Percentiles rank a stretch among this genome's conserved stretches.
Conservation (phyloP, 2,113 vertebrate genomes). For the Ammodytes dubius region DNA sequence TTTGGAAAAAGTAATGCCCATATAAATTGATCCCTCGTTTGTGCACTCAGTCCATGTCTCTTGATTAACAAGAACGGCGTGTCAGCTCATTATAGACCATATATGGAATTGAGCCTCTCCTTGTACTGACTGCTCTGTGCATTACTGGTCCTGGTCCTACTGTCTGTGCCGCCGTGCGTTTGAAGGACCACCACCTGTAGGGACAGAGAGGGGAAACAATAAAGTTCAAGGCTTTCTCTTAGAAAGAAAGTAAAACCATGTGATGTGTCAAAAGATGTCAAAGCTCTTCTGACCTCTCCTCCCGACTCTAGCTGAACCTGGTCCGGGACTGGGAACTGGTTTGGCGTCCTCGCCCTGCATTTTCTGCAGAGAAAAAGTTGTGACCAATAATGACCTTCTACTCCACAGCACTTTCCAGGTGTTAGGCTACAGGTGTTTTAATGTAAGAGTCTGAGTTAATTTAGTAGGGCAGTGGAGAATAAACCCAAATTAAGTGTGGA, state of each 20-base stretch:
- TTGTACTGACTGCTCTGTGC: slow-evolving; percentile 37
- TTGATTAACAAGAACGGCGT: not conserved
- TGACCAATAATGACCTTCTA: not conserved
- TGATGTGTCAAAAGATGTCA: not conserved
- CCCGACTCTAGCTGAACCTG: not conserved
- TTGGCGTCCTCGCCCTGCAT: not conserved
- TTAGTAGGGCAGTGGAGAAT: not conserved
- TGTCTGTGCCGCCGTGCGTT: not conserved
- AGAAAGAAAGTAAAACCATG: not conserved
- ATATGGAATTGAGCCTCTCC: slow-evolving; percentile 67
- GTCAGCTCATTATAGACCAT: slow-evolving; percentile 26
- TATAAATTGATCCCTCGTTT: not conserved
- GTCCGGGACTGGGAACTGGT: not conserved
- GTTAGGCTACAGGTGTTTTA: not conserved
- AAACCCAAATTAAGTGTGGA: not conserved
- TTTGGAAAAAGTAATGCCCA: not conserved
- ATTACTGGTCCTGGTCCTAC: not conserved
- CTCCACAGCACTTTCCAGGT: not conserved
- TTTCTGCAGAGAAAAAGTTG: slow-evolving; percentile 22
- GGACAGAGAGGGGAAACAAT: not conserved
- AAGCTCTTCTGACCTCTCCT: slow-evolving; percentile 40
- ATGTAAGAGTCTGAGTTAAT: not conserved
- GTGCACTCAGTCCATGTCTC: not conserved
- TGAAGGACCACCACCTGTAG: not conserved
- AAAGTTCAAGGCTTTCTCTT: not conserved